phyloP scores from a whole-genome alignment of 2,888 invertebrate genomes.

The Ormyrus labotus region DNA sequence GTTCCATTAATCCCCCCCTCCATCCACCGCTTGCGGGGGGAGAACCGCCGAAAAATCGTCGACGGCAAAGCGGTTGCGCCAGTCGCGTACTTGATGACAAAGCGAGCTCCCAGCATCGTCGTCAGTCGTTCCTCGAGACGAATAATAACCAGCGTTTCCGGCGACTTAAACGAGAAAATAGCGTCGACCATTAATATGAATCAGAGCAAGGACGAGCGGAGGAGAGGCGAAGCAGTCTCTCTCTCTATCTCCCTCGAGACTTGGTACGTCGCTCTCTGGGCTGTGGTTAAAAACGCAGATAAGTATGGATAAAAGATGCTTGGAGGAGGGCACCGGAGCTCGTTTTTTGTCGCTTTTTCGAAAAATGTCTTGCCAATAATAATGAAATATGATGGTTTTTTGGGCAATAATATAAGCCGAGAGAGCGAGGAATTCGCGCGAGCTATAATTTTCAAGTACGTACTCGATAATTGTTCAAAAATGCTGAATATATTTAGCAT shows the following conservation, averaged over 20 bases:
- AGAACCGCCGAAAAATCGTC: constrained; percentile 46
- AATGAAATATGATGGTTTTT: no score
- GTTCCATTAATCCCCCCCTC: constrained; percentile 12
- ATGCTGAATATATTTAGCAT: no score
- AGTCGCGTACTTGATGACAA: constrained; percentile 47
- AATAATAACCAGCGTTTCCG: constrained; percentile 56
- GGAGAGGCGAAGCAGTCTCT: background rate
- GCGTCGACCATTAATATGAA: constrained; percentile 57
- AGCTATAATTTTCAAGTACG: no score
- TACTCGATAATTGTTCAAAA: no score
- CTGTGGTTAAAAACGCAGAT: constrained; percentile 17
- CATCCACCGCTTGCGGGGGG: background rate
- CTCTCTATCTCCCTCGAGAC: background rate
- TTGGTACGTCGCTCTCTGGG: background rate
- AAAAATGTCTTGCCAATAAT: no score
- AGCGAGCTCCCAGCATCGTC: constrained; percentile 36
- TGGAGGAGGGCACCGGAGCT: no score
- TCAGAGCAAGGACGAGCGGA: constrained; percentile 44
- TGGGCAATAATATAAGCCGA: no score
- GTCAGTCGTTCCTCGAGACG: constrained; percentile 24
- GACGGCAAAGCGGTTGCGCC: background rate
- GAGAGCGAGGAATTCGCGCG: no score
- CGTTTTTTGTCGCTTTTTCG: no score
- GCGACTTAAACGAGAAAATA: constrained; percentile 57
- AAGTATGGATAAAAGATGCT: background rate